Evolutionary conservation across 2,113 vertebrate species (phyloP).

Genomic region (Hymenochirus boettgeri): DNA sequence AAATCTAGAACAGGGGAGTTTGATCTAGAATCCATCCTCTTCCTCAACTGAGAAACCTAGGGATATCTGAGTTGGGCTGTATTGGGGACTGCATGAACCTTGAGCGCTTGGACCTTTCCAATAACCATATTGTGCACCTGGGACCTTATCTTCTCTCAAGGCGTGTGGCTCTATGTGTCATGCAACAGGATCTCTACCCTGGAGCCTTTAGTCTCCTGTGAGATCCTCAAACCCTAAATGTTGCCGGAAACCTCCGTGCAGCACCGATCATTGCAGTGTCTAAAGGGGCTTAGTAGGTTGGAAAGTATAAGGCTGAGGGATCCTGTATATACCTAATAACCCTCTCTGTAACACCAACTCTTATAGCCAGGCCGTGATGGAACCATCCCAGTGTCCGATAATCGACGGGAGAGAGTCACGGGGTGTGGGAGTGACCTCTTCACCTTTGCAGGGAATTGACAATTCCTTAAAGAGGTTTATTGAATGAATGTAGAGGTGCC

Average conservation of each 20-base stretch:
- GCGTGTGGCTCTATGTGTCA: constrained; percentile 74
- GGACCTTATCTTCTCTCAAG: constrained; percentile 68
- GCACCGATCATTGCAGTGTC: constrained; percentile 66
- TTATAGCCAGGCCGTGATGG: constrained; percentile 63
- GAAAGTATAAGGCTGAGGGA: constrained; percentile 80
- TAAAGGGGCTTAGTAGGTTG: constrained; percentile 67
- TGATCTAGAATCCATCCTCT: constrained; percentile 63
- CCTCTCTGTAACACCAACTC: constrained; percentile 66
- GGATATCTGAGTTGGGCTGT: constrained; percentile 80
- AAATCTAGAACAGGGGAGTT: constrained; percentile 61
- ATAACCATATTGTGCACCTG: constrained; percentile 76
- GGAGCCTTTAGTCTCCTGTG: constrained; percentile 75
- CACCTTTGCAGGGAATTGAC: constrained; percentile 88
- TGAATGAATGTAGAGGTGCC: neutral
- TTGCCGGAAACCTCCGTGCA: constrained; percentile 76
- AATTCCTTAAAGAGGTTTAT: constrained; percentile 63
- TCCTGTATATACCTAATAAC: constrained; percentile 71
- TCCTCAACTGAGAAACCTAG: constrained; percentile 55
- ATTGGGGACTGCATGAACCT: constrained; percentile 80
- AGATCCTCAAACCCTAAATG: constrained; percentile 80
- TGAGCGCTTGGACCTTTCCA: constrained; percentile 86
- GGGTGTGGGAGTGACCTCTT: constrained; percentile 82
- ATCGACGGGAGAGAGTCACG: constrained; percentile 82
- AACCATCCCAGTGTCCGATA: constrained; percentile 77
- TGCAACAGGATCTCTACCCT: constrained; percentile 74